A percentile compares a stretch with the other conserved stretches of the same genome.
Evolutionary conservation across 2,797 vertebrate genomes (phyloP).

Genomic region (Helicolenus hilgendorfi): DNA sequence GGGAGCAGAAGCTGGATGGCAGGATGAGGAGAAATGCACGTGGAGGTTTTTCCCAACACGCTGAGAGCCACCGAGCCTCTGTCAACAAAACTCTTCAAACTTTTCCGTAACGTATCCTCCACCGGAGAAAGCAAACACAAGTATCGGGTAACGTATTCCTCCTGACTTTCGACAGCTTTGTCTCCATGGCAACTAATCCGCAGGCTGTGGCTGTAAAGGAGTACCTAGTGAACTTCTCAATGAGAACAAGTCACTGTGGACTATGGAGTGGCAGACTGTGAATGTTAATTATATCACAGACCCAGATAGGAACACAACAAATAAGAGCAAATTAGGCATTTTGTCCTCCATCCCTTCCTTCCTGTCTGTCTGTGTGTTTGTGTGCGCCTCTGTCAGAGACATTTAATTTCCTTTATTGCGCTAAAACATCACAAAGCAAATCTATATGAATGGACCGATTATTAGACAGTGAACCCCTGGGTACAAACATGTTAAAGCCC

Average conservation of each 20-base stretch:
- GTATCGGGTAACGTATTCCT: slow-evolving; percentile 50
- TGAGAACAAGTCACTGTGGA: slow-evolving; percentile 77
- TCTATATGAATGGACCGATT: not conserved
- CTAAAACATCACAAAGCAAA: not conserved
- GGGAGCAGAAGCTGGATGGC: not conserved
- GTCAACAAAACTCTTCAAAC: slow-evolving; percentile 59
- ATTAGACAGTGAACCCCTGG: not conserved
- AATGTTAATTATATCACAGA: slow-evolving; percentile 78
- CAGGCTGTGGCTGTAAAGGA: slow-evolving; percentile 67
- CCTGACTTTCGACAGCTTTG: slow-evolving; percentile 70
- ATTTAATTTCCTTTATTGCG: not conserved
- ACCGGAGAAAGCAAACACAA: slow-evolving; percentile 40
- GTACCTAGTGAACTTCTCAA: slow-evolving; percentile 82
- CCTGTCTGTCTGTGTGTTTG: not conserved
- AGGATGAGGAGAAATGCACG: not conserved
- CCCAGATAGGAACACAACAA: slow-evolving; percentile 36
- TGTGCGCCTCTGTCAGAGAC: not conserved
- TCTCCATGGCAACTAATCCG: slow-evolving; percentile 84
- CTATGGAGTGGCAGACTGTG: slow-evolving; percentile 58
- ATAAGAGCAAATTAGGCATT: slow-evolving; percentile 18
- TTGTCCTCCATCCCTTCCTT: not conserved
- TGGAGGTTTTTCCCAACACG: not conserved
- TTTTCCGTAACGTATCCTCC: slow-evolving; percentile 45
- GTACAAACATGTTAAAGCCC: not conserved
- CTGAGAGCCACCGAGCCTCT: slow-evolving; percentile 19